Evolutionary conservation across 2,888 invertebrate genomes (phyloP).

Genomic region (Microplitis manilae): DNA sequence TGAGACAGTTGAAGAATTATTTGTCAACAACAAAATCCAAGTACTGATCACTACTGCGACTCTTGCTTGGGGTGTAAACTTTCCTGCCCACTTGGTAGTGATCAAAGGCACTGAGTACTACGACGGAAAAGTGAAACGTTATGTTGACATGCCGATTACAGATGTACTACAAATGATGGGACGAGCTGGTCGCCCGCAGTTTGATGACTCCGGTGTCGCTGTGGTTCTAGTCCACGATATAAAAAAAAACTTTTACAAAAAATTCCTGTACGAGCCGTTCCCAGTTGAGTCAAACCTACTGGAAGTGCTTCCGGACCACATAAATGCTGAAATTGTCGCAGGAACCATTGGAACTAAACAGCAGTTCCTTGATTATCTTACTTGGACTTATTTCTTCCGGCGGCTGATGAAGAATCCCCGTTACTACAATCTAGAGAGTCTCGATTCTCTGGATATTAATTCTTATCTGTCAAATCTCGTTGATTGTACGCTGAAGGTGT

Average conservation of each 20-base stretch:
- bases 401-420: constrained; percentile 92
- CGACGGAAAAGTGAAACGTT: constrained; percentile 95
- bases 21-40: constrained; percentile 96
- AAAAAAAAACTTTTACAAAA: constrained; percentile 99
- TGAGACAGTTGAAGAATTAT: constrained; percentile 92
- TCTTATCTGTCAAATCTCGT: constrained; percentile 86
- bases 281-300: constrained; percentile 97
- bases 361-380: constrained; percentile 95
- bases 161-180: constrained; percentile 99
- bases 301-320: constrained; percentile 93
- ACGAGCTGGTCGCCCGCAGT: constrained; percentile 97
- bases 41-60: constrained; percentile 97
- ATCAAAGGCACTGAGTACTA: constrained; percentile 99
- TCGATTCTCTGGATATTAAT: constrained; percentile 81
- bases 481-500: constrained; percentile 81
- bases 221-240: constrained; percentile 94
- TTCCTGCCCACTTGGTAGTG: constrained; percentile 98
- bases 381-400: constrained; percentile 98
- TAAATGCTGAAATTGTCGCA: constrained; percentile 97
- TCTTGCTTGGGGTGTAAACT: constrained; percentile 99
- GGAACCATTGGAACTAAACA: constrained; percentile 95
- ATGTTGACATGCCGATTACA: constrained; percentile 99
- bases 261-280: constrained; percentile 99
- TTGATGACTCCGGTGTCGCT: constrained; percentile 92
- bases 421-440: constrained; percentile 86